phyloP scores from a whole-genome alignment of 2,797 vertebrate genomes.

The Eospalax fontanierii region DNA sequence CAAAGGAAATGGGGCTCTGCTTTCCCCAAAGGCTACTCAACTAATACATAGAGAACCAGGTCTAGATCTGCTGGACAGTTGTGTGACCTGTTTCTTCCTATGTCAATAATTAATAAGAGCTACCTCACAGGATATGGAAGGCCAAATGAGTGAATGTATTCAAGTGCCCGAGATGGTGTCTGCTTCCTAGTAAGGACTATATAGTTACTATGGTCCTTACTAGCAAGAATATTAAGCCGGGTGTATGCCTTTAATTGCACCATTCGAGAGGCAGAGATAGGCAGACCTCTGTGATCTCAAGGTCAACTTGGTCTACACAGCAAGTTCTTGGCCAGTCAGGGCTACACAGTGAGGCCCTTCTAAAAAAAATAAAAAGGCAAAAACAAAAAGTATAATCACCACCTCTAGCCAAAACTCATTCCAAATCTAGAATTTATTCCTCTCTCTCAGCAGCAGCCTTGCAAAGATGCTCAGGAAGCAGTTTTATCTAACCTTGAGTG shows the following conservation, averaged over 20 bases:
- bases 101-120: background rate
- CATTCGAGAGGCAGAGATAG: too few relatives aligned
- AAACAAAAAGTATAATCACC: background rate
- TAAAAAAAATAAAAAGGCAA: too few relatives aligned
- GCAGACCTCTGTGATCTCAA: too few relatives aligned
- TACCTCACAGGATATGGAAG: background rate
- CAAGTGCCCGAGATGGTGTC: background rate
- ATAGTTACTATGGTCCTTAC: background rate
- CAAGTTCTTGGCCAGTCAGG: too few relatives aligned
- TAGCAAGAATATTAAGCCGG: background rate
- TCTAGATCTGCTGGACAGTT: background rate
- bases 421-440: constrained; percentile 7
- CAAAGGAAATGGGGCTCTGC: background rate
- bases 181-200: background rate
- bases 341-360: too few relatives aligned
- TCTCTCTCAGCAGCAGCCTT: background rate
- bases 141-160: background rate
- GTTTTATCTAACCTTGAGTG: background rate
- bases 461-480: background rate
- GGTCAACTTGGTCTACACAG: too few relatives aligned
- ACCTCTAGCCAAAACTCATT: background rate
- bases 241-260: too few relatives aligned
- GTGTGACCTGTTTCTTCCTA: background rate
- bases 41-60: background rate
- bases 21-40: background rate